A percentile compares a stretch with the other conserved stretches of the same genome.
phyloP scores from a whole-genome alignment of 2,797 vertebrate genomes.

The Enteromius anoplus region DNA sequence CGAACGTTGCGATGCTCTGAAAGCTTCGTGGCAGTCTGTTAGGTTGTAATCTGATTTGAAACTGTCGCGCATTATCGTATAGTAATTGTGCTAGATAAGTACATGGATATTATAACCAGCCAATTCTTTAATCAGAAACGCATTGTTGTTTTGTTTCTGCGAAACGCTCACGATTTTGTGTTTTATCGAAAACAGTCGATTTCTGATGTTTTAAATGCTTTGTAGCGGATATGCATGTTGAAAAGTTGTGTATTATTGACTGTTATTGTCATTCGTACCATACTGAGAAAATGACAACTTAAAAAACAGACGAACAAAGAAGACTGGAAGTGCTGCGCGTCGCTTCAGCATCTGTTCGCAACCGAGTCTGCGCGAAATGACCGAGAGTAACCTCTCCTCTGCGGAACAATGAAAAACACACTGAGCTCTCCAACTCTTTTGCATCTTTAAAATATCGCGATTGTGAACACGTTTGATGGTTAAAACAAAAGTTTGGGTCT shows the following conservation, averaged over 20 bases:
- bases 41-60: neutral
- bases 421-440: neutral
- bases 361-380: conserved; percentile 62
- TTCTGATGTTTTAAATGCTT: neutral
- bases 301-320: conserved; percentile 1
- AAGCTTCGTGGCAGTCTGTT: neutral
- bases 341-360: conserved; percentile 45
- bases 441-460: neutral
- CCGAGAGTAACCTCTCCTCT: conserved; percentile 77
- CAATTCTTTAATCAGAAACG: neutral
- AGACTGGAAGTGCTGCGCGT: neutral
- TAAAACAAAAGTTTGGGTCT: neutral
- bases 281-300: neutral
- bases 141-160: neutral
- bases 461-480: neutral
- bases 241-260: neutral
- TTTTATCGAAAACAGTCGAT: conserved; percentile 1
- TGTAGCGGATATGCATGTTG: neutral
- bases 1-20: neutral
- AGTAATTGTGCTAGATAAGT: neutral
- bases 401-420: conserved; percentile 69
- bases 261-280: too few relatives aligned
- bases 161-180: neutral
- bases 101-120: neutral
- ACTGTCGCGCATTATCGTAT: neutral